Percentiles rank a stretch among this genome's conserved stretches.
These are phyloP conservation scores for Eupithecia exiguata DNA, from an alignment of 2,888 invertebrate genomes.

Conservation along the genomic window DNA sequence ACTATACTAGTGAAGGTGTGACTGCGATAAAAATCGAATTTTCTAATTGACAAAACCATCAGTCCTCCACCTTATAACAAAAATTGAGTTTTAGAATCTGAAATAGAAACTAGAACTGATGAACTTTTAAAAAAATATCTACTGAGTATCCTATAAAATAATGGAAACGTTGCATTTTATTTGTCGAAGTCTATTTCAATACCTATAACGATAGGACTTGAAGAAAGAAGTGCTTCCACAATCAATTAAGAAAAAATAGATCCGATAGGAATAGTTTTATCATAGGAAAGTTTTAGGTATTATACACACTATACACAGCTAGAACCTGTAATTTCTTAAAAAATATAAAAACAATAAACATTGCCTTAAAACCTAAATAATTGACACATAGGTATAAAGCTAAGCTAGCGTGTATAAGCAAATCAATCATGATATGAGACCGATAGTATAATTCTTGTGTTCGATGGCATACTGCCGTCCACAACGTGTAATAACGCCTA, in stretches of 20 bases:
- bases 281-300: too few relatives aligned
- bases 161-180: neutral
- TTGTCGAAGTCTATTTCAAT: too few relatives aligned
- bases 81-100: neutral
- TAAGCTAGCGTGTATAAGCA: neutral
- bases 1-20: neutral
- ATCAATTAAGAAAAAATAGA: neutral
- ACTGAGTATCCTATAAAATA: neutral
- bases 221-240: neutral
- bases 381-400: neutral
- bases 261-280: neutral
- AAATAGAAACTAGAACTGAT: neutral
- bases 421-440: neutral
- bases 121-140: neutral
- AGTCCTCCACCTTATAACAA: neutral
- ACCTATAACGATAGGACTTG: neutral
- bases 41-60: neutral
- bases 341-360: too few relatives aligned
- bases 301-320: too few relatives aligned
- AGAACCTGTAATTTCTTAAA: too few relatives aligned
- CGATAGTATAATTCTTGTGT: neutral
- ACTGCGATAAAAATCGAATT: neutral
- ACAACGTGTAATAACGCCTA: constrained; percentile 25
- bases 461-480: constrained; percentile 9
- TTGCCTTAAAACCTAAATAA: too few relatives aligned